phyloP scores from a whole-genome alignment of 2,113 vertebrate species.

The Pleuronectes platessa region DNA sequence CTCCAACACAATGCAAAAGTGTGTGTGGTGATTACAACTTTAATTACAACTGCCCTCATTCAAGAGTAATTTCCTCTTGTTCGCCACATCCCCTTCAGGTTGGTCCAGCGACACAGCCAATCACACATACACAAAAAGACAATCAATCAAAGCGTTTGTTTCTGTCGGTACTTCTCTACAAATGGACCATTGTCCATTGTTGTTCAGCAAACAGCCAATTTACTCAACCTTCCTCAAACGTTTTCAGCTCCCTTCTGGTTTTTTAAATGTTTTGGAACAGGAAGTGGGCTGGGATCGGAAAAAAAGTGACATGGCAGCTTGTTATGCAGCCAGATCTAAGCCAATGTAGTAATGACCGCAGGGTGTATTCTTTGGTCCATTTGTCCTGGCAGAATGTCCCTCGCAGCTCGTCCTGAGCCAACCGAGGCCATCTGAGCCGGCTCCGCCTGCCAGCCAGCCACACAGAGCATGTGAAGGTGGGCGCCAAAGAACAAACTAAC shows the following conservation, averaged over 20 bases:
- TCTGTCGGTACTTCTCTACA: slow-evolving; percentile 1
- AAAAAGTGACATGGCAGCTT: slow-evolving; percentile 4
- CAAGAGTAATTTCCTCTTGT: background rate
- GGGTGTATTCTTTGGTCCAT: slow-evolving; percentile 37
- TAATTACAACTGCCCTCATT: background rate
- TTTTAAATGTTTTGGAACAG: slow-evolving; percentile 10
- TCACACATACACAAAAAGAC: slow-evolving; percentile 2
- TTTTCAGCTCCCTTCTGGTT: slow-evolving; percentile 18
- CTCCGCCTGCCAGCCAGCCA: slow-evolving; percentile 23
- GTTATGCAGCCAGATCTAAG: slow-evolving; percentile 3
- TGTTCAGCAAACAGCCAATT: background rate
- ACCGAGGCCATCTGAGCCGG: slow-evolving; percentile 36
- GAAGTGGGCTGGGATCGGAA: background rate
- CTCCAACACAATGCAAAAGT: too few relatives aligned
- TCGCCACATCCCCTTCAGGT: background rate
- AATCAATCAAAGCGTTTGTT: slow-evolving; percentile 14
- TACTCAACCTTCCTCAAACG: slow-evolving; percentile 9
- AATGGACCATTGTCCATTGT: slow-evolving; percentile 20
- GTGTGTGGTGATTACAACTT: background rate
- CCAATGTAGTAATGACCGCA: background rate
- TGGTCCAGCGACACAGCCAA: background rate
- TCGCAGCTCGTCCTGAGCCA: slow-evolving; percentile 36
- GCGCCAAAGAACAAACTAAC: slow-evolving; percentile 62
- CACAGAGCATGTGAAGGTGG: slow-evolving; percentile 61
- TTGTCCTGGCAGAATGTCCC: slow-evolving; percentile 48